Percentiles rank a stretch among this genome's conserved stretches.
phyloP scores from a whole-genome alignment of 2,888 invertebrate species.

The Coleophora deauratella region DNA sequence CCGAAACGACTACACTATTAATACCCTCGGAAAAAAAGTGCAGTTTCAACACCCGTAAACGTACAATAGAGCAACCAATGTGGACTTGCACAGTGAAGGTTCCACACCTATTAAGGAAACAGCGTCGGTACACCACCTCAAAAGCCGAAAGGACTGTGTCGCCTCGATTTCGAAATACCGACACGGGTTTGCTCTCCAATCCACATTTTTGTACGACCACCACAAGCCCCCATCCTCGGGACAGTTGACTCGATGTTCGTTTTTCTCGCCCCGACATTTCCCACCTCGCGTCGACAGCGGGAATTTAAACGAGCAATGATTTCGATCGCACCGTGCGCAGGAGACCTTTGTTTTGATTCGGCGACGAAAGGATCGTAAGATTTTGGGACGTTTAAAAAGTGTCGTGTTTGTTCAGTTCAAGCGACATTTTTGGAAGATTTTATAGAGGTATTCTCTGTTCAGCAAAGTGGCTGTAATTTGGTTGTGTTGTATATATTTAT shows the following conservation, averaged over 20 bases:
- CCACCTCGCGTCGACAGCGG: conserved; percentile 46
- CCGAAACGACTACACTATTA: no score
- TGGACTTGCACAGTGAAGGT: no score
- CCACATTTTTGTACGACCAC: conserved; percentile 48
- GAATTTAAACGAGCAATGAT: conserved; percentile 64
- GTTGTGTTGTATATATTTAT: background rate
- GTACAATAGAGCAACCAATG: no score
- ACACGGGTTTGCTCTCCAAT: conserved; percentile 57
- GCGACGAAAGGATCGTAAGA: conserved; percentile 38
- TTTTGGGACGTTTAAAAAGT: conserved; percentile 32
- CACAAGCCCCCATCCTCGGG: background rate
- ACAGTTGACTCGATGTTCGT: conserved; percentile 26
- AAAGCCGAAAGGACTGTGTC: conserved; percentile 56
- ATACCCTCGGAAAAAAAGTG: no score
- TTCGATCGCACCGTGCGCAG: conserved; percentile 35
- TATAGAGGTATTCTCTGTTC: conserved; percentile 16
- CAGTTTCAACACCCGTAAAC: no score
- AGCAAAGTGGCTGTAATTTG: conserved; percentile 15
- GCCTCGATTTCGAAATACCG: conserved; percentile 52
- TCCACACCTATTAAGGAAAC: no score
- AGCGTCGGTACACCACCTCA: conserved; percentile 19
- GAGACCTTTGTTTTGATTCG: conserved; percentile 28
- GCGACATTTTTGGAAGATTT: conserved; percentile 17
- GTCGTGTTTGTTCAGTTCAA: no score
- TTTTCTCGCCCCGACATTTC: conserved; percentile 52